Conservation (phyloP, 2,888 invertebrate species). For the Nycteola revayana region DNA sequence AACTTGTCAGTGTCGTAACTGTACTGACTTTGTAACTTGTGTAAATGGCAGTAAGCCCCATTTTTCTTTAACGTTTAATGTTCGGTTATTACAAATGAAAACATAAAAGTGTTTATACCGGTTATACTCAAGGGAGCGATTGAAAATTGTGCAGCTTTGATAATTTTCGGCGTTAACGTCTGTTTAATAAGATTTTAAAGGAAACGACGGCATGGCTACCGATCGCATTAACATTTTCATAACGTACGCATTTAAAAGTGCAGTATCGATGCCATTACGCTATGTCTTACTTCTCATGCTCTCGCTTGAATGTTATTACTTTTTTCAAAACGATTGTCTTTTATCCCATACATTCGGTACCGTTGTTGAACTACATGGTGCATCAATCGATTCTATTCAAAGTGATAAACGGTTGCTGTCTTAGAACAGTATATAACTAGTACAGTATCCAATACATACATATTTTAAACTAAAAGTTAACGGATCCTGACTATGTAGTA, state of each 20-base stretch:
- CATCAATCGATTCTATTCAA: constrained; percentile 21
- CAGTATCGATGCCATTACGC: constrained; percentile 25
- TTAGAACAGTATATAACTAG: too few relatives aligned
- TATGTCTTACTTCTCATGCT: constrained; percentile 49
- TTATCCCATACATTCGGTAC: constrained; percentile 28
- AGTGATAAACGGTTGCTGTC: too few relatives aligned
- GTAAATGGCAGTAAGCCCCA: too few relatives aligned
- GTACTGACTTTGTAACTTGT: too few relatives aligned
- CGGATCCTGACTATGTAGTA: too few relatives aligned
- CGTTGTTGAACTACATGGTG: constrained; percentile 27
- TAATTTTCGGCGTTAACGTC: constrained; percentile 6
- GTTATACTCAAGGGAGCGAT: too few relatives aligned
- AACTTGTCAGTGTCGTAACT: too few relatives aligned
- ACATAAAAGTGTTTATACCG: too few relatives aligned
- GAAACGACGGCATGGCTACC: constrained; percentile 12
- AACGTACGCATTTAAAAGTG: constrained; percentile 16
- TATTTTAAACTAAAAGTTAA: too few relatives aligned
- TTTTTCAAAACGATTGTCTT: constrained; percentile 48
- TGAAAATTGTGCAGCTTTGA: constrained; percentile 6
- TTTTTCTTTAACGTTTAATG: too few relatives aligned
- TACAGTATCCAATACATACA: too few relatives aligned
- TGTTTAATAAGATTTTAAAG: constrained; percentile 8
- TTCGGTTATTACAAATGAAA: too few relatives aligned
- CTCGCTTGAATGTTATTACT: constrained; percentile 38
- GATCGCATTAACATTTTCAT: constrained; percentile 21